Evolutionary conservation across 2,797 vertebrate genomes (phyloP).

Genomic region (Discoglossus pictus): DNA sequence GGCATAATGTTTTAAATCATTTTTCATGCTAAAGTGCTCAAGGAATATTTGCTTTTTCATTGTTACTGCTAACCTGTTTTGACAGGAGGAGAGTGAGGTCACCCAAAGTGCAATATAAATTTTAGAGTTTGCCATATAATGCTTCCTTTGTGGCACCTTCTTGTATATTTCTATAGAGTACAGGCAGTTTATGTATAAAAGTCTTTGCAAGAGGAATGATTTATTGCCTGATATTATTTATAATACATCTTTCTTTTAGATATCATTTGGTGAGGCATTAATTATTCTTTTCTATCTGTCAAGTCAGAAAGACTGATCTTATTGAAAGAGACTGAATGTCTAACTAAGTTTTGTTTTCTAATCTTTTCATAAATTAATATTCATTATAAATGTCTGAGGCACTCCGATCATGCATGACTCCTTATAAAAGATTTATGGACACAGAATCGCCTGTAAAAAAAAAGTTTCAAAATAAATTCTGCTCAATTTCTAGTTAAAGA

Average conservation of each 20-base stretch:
- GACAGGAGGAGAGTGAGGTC: conserved; percentile 36
- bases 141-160: conserved; percentile 22
- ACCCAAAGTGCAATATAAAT: conserved; percentile 23
- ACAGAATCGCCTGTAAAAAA: no score
- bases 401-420: no score
- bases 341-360: no score
- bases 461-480: no score
- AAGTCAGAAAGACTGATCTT: neutral
- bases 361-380: no score
- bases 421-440: no score
- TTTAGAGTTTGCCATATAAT: conserved; percentile 33
- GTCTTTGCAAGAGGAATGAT: conserved; percentile 23
- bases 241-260: conserved; percentile 25
- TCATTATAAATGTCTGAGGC: no score
- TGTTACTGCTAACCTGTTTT: conserved; percentile 33
- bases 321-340: conserved; percentile 18
- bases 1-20: no score
- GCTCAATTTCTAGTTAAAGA: no score
- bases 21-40: conserved; percentile 14
- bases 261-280: conserved; percentile 6
- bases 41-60: conserved; percentile 32
- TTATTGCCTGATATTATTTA: conserved; percentile 34
- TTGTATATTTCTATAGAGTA: conserved; percentile 23
- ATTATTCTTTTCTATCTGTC: neutral
- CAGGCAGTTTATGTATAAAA: conserved; percentile 25